A percentile compares a stretch with the other conserved stretches of the same genome.
phyloP scores from a whole-genome alignment of 2,888 invertebrate species.

The Crepidodera aurea region DNA sequence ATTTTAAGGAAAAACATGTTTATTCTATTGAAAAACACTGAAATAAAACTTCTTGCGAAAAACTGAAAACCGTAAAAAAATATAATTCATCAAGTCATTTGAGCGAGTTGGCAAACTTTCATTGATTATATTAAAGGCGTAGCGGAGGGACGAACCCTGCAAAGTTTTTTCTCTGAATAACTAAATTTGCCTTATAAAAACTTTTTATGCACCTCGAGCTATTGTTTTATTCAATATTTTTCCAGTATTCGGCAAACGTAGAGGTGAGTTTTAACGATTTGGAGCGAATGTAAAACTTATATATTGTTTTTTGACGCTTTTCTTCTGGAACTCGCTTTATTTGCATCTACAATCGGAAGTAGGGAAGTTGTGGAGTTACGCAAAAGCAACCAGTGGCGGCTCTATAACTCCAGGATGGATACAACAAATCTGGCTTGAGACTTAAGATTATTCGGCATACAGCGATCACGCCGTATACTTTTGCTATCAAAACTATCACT shows the following conservation, averaged over 20 bases:
- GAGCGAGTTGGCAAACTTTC: conserved; percentile 20
- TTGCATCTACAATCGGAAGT: conserved; percentile 2
- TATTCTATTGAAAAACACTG: too few species aligned
- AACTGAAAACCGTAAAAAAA: neutral
- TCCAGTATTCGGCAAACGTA: conserved; percentile 20
- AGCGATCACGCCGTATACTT: too few species aligned
- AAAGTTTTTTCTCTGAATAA: conserved; percentile 38
- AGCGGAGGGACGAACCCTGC: conserved; percentile 32
- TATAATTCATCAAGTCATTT: neutral
- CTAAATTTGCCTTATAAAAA: conserved; percentile 36
- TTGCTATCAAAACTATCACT: too few species aligned
- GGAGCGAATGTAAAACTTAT: conserved; percentile 20
- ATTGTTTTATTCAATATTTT: conserved; percentile 41
- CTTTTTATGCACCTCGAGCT: conserved; percentile 32
- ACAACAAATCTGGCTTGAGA: too few species aligned
- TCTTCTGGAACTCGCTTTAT: conserved; percentile 9
- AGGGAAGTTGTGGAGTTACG: neutral
- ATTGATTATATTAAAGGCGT: conserved; percentile 41
- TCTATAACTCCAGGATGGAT: too few species aligned
- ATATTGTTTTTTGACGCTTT: conserved; percentile 14
- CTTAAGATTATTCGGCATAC: too few species aligned
- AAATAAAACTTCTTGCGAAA: neutral
- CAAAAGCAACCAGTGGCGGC: neutral
- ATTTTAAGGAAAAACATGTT: too few species aligned
- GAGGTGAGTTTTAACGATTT: conserved; percentile 33